Evolutionary conservation across 2,888 invertebrate genomes (phyloP).

Genomic region (Xanthostigma xanthostigma): DNA sequence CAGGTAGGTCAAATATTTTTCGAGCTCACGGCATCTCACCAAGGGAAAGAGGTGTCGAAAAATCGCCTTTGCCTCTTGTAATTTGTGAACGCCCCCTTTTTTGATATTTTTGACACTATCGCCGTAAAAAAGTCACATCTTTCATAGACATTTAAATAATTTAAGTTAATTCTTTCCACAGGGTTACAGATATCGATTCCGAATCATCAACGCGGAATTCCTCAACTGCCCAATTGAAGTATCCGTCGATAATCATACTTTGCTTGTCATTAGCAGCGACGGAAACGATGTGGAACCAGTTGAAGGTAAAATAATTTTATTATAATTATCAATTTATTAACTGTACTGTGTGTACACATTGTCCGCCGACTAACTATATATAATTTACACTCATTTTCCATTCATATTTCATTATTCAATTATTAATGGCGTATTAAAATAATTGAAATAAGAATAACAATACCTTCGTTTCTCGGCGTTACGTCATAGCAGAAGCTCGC

Average conservation of each 20-base stretch:
- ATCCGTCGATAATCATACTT: conserved; percentile 68
- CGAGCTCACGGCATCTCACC: no score
- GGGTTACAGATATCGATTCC: conserved; percentile 63
- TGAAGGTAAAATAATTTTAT: conserved; percentile 36
- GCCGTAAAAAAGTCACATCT: no score
- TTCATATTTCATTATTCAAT: background rate
- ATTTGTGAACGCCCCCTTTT: no score
- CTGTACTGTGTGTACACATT: background rate
- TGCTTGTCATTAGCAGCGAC: conserved; percentile 63
- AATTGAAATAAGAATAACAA: no score
- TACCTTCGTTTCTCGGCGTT: no score
- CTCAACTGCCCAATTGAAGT: conserved; percentile 76
- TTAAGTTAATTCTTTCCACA: conserved; percentile 23
- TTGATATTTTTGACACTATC: no score
- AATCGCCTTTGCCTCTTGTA: no score
- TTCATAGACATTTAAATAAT: no score
- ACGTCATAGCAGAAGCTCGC: no score
- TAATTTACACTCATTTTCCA: background rate
- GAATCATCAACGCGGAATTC: conserved; percentile 73
- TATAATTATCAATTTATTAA: background rate
- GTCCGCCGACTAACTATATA: background rate
- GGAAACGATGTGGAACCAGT: conserved; percentile 63
- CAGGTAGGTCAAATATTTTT: conserved; percentile 31
- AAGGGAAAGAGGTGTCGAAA: no score
- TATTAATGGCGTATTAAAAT: no score